A percentile compares a stretch with the other conserved stretches of the same genome.
These are phyloP conservation scores for Lacanobia oleracea DNA, from an alignment of 2,888 invertebrate genomes.

Conservation along the genomic window DNA sequence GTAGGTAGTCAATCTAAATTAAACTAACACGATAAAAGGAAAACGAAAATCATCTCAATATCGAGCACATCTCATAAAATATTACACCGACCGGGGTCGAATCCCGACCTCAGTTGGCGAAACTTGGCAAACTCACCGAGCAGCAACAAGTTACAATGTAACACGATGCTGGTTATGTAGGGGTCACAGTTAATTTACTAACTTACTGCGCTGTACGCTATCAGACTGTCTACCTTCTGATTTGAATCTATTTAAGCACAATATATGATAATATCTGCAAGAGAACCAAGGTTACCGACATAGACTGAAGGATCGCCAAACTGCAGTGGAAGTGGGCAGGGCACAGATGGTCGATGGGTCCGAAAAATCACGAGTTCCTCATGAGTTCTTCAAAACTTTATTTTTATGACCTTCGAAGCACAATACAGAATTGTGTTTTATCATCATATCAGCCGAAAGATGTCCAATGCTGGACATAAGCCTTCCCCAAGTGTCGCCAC, in stretches of 20 bases:
- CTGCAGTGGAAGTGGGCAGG: too few relatives aligned
- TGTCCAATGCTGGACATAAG: too few relatives aligned
- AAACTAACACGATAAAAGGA: not conserved
- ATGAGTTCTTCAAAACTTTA: too few relatives aligned
- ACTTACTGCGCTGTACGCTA: not conserved
- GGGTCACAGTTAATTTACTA: slow-evolving; percentile 35
- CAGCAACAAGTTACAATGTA: slow-evolving; percentile 53
- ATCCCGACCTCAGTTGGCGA: slow-evolving; percentile 44
- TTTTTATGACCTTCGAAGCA: too few relatives aligned
- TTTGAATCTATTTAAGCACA: not conserved
- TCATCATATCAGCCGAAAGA: too few relatives aligned
- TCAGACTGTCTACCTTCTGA: not conserved
- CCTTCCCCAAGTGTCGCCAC: too few relatives aligned
- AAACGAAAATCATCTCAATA: slow-evolving; percentile 11
- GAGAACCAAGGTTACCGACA: too few relatives aligned
- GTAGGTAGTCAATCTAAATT: not conserved
- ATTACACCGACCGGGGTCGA: slow-evolving; percentile 19
- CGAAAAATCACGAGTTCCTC: too few relatives aligned
- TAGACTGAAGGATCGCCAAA: too few relatives aligned
- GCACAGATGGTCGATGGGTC: too few relatives aligned
- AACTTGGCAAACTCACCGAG: slow-evolving; percentile 36
- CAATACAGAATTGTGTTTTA: too few relatives aligned
- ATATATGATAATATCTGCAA: too few relatives aligned
- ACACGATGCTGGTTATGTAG: slow-evolving; percentile 16
- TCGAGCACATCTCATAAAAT: slow-evolving; percentile 35